Conservation (phyloP, 2,797 vertebrate species). For the Orientallactaga sibirica region DNA sequence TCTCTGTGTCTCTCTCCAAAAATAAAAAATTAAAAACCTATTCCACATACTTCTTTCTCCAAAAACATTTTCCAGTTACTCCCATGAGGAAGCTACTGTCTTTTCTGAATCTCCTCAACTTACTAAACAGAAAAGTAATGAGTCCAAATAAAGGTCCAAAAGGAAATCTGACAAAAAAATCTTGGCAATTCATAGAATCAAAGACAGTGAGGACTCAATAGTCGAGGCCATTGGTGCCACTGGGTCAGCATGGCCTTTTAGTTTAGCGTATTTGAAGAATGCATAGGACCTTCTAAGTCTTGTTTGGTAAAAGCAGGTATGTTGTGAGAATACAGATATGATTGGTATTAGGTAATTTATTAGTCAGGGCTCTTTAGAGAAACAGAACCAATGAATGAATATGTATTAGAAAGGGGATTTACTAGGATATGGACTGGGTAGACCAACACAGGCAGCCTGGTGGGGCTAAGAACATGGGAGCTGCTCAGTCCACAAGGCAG, state of each 20-base stretch:
- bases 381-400: too few relatives aligned
- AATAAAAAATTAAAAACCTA: neutral
- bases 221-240: neutral
- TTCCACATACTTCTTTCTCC: neutral
- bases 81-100: neutral
- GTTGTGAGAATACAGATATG: neutral
- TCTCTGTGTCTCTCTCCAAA: too few relatives aligned
- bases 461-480: too few relatives aligned
- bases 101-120: neutral
- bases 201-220: neutral
- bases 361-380: too few relatives aligned
- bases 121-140: neutral
- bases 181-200: neutral
- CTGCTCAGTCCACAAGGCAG: too few relatives aligned
- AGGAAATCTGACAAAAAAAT: constrained; percentile 1
- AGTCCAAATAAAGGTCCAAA: neutral
- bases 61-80: neutral
- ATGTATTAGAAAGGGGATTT: too few relatives aligned
- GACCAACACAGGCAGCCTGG: too few relatives aligned
- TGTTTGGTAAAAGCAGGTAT: neutral
- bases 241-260: neutral
- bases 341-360: neutral
- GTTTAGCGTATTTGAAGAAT: neutral
- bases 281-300: neutral
- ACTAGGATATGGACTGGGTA: too few relatives aligned